Base-by-base conservation (phyloP, 2,797 vertebrate genomes). In the Microctenopoma steveboyesi region DNA sequence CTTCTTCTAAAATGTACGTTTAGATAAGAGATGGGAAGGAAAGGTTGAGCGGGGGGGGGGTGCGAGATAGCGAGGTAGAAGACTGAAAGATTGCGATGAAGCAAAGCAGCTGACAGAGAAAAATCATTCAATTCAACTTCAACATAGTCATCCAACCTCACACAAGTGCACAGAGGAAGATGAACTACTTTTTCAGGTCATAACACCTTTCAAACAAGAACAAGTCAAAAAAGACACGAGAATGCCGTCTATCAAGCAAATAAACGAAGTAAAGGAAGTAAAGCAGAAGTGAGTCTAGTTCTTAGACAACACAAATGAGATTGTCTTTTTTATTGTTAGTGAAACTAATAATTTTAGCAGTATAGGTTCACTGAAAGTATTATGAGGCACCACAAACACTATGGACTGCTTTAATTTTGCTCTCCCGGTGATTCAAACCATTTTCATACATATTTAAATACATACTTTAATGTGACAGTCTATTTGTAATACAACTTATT, bases 81-180 rank as follows among this genome's bases (percentile, higher is more conserved):
- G 35, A 74, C 42, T 22, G 25, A 77, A 59, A 40, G 46, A 88
- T 81, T 78, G 50, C 25, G 45, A 59, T 59, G 64, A 79, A 71
- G 45, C 25, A 42, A 57, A 76, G 68, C 74, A 85, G 56, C 25
- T 57, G 47, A 74, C 33, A 10, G 45, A 51, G 5, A 46, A 27
- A 50, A 76, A 70, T 57, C 2, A 16, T 71, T 79, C 35, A 66
- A n/a, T 72, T 74, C 11, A n/a, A 30, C 12, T 53, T 61, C 57
- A 35, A 35, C 33, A 66, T 50, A 68, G 28, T 53, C 28, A 58
- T 76, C 84, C 64, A 60, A 48, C 0, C 10, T 52, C 18, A 3
- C 9, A 42, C 12, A 16, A 50, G 39, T 39, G 25, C 55, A 57
- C 27, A 51, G 30, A 6, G 28, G 13, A 51, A 62, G 46, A 64